Evolutionary conservation across 1,140 invertebrate species (phyloP).

Genomic region (Andricus grossulariae): DNA sequence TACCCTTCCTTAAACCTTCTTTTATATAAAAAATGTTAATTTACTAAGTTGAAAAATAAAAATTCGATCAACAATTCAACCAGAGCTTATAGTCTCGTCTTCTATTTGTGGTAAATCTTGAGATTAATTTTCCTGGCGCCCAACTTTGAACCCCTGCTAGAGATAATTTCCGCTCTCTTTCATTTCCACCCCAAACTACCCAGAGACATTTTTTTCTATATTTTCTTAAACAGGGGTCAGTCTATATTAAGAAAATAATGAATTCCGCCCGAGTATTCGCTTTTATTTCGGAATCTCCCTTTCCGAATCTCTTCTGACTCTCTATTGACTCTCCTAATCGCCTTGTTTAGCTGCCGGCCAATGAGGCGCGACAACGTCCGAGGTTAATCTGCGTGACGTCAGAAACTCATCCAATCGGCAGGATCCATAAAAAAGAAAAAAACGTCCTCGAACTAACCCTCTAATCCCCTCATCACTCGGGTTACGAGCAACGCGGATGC

Average conservation of each 20-base stretch:
- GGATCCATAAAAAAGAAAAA: conserved; percentile 48
- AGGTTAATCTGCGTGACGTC: conserved; percentile 53
- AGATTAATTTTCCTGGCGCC: no score
- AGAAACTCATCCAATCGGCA: conserved; percentile 54
- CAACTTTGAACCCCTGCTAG: no score
- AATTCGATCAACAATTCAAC: no score
- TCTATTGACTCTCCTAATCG: conserved; percentile 29
- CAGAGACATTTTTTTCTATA: background rate
- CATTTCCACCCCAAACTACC: background rate
- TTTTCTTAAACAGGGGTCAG: conserved; percentile 24
- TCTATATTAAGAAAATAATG: conserved; percentile 27
- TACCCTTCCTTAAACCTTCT: no score
- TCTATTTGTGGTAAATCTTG: no score
- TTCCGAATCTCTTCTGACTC: background rate
- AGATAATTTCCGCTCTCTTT: background rate
- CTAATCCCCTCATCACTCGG: conserved; percentile 64
- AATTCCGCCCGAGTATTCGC: background rate
- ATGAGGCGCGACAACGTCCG: conserved; percentile 27
- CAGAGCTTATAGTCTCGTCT: no score
- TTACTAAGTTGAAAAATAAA: no score
- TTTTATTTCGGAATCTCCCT: background rate
- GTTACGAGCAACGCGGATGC: conserved; percentile 69
- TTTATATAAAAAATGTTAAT: no score
- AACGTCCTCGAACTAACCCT: conserved; percentile 61
- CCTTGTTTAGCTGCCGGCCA: conserved; percentile 27